phyloP scores from a whole-genome alignment of 2,797 vertebrate genomes.

The Silurus lanzhouensis region DNA sequence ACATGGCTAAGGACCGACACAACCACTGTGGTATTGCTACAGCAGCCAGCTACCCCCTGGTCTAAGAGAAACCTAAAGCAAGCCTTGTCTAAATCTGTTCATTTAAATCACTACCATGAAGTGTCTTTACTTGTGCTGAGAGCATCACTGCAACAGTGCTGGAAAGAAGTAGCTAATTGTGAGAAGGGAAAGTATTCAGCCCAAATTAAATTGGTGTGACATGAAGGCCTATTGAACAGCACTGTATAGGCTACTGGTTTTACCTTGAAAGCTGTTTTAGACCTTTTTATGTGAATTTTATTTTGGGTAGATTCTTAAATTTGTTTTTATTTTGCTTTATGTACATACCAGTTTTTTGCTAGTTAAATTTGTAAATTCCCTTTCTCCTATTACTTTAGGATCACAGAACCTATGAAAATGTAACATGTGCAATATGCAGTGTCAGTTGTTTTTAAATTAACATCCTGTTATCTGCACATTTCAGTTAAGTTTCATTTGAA shows the following conservation, averaged over 20 bases:
- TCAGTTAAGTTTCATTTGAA: not conserved
- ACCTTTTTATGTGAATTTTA: slow-evolving; percentile 57
- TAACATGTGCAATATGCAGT: not conserved
- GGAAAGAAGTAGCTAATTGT: slow-evolving; percentile 8
- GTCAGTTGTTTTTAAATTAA: not conserved
- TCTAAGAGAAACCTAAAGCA: slow-evolving; percentile 65
- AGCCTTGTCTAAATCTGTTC: not conserved
- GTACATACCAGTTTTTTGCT: slow-evolving; percentile 68
- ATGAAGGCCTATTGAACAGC: slow-evolving; percentile 30
- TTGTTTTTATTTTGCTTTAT: slow-evolving; percentile 56
- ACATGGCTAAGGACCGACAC: slow-evolving; percentile 86
- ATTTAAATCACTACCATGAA: slow-evolving; percentile 10
- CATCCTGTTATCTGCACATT: not conserved
- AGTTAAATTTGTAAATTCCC: slow-evolving; percentile 61
- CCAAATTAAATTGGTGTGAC: slow-evolving; percentile 23
- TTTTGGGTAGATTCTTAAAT: slow-evolving; percentile 38
- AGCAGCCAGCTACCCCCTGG: slow-evolving; percentile 87
- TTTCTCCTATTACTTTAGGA: slow-evolving; percentile 56
- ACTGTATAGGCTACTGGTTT: slow-evolving; percentile 34
- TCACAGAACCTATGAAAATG: slow-evolving; percentile 63
- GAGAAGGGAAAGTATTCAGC: slow-evolving; percentile 18
- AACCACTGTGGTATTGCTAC: slow-evolving; percentile 96
- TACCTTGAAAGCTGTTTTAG: slow-evolving; percentile 62
- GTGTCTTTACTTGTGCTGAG: slow-evolving; percentile 24
- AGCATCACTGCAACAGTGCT: slow-evolving; percentile 5